phyloP scores from a whole-genome alignment of 2,797 vertebrate species.

The Phoeniculus purpureus region DNA sequence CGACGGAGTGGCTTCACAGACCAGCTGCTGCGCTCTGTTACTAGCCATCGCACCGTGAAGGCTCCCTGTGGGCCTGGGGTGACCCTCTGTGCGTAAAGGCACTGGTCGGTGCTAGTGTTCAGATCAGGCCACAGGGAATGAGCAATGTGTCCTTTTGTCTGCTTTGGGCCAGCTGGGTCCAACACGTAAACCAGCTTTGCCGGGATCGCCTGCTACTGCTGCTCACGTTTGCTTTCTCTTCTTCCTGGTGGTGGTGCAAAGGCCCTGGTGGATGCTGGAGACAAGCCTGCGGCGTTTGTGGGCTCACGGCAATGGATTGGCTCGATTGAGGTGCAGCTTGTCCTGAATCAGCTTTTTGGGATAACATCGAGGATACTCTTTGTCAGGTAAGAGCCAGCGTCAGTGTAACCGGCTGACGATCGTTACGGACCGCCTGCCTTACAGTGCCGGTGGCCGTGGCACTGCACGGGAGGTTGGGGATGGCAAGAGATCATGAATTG shows the following conservation, averaged over 20 bases:
- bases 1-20: neutral
- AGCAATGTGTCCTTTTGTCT: neutral
- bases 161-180: neutral
- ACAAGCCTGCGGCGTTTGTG: constrained; percentile 89
- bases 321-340: constrained; percentile 92
- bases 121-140: fast-evolving
- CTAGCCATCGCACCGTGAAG: neutral
- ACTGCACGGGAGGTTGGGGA: neutral
- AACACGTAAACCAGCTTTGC: neutral
- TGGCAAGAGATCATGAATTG: neutral
- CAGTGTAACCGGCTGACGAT: neutral
- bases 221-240: neutral
- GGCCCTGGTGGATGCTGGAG: constrained; percentile 92
- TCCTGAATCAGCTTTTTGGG: constrained; percentile 88
- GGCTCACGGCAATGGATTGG: constrained; percentile 96
- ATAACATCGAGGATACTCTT: constrained; percentile 95
- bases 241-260: constrained; percentile 54
- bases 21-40: neutral
- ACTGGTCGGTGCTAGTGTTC: neutral
- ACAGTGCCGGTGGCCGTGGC: neutral
- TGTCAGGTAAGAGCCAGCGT: constrained; percentile 84
- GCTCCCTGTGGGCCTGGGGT: neutral
- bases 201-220: neutral
- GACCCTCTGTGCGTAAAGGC: neutral
- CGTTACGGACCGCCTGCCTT: neutral